Evolutionary conservation across 2,888 invertebrate species (phyloP).

Genomic region (Scaeva pyrastri): DNA sequence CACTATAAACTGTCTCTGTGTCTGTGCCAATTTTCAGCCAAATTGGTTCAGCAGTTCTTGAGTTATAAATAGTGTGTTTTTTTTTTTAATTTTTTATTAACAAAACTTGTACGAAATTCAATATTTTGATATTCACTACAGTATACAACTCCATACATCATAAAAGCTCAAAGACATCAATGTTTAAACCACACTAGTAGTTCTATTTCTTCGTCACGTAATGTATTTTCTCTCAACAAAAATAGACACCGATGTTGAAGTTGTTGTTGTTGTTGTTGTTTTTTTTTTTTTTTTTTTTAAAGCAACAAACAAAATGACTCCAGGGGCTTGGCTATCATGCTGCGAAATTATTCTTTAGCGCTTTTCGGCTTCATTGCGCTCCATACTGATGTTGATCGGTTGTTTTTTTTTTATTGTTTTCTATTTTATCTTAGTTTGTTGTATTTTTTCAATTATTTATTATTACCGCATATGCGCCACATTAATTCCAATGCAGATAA

Average conservation of each 20-base stretch:
- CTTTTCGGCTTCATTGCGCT: conserved; percentile 65
- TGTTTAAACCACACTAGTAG: conserved; percentile 21
- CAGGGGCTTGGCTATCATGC: conserved; percentile 71
- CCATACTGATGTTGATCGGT: conserved; percentile 40
- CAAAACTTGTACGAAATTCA: no score
- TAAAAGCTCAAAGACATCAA: no score
- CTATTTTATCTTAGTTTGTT: not conserved
- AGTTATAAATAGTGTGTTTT: no score
- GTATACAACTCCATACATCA: no score
- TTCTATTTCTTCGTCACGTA: conserved; percentile 9
- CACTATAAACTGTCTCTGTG: no score
- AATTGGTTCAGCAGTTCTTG: no score
- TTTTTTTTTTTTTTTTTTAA: no score
- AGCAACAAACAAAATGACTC: no score
- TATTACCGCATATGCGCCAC: conserved; percentile 72
- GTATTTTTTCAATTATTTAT: conserved; percentile 70
- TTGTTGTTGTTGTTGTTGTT: conserved; percentile 58
- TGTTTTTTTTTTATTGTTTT: conserved; percentile 7
- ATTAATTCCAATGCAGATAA: conserved; percentile 73
- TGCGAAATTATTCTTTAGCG: conserved; percentile 56
- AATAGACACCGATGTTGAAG: conserved; percentile 41
- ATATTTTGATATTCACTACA: no score
- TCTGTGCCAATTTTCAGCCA: no score
- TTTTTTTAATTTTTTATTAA: no score
- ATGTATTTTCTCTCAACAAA: conserved; percentile 41